These are phyloP conservation scores for Hemichromis elongatus DNA, from an alignment of 2,113 vertebrate species.

Conservation along the genomic window DNA sequence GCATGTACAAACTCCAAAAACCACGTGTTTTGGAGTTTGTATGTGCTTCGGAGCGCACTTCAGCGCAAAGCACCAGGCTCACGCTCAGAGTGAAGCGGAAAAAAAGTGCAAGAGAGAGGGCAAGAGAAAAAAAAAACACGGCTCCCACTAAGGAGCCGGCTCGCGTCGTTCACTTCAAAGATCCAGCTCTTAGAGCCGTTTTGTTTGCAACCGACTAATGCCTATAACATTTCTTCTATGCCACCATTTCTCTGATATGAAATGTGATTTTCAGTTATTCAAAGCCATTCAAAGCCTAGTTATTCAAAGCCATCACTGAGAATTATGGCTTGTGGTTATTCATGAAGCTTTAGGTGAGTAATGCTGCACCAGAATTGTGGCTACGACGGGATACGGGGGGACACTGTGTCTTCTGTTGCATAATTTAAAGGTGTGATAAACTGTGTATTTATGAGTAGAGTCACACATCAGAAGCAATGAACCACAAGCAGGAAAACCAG, in stretches of 20 bases:
- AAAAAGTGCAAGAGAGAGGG: neutral
- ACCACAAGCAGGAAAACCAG: neutral
- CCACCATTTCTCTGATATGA: neutral
- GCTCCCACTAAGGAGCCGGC: too few relatives aligned
- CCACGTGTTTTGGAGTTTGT: too few relatives aligned
- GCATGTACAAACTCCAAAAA: too few relatives aligned
- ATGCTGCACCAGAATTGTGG: neutral
- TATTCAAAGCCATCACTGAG: neutral
- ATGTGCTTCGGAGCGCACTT: too few relatives aligned
- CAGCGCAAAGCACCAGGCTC: neutral
- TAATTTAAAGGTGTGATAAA: constrained; percentile 44
- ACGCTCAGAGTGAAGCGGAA: too few relatives aligned
- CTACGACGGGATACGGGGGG: neutral
- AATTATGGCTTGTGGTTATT: neutral
- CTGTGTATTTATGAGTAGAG: neutral
- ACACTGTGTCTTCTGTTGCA: constrained; percentile 19
- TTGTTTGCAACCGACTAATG: neutral
- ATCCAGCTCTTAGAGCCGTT: neutral
- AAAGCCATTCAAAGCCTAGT: neutral
- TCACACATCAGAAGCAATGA: neutral
- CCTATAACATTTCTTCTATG: neutral
- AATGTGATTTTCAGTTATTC: neutral
- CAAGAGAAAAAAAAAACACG: neutral
- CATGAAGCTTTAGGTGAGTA: constrained; percentile 14
- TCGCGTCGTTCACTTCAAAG: neutral